A percentile compares a stretch with the other conserved stretches of the same genome.
Conservation (phyloP, 2,797 vertebrate species). For the Botia almorhae region DNA sequence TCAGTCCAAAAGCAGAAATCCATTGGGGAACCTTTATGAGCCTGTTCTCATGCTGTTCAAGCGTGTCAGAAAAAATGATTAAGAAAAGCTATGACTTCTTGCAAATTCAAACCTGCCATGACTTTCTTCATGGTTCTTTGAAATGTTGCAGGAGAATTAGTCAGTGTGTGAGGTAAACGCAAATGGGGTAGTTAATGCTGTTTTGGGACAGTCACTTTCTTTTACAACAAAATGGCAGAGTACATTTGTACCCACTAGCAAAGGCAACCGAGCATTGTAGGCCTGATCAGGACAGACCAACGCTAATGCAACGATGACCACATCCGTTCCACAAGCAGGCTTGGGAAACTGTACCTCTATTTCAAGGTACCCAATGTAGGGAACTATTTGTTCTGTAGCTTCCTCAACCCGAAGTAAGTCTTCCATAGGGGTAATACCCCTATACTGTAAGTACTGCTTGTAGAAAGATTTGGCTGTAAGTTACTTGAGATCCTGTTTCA, state of each 20-base stretch:
- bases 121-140: slow-evolving; percentile 52
- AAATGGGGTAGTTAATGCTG: slow-evolving; percentile 38
- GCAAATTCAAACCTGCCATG: slow-evolving; percentile 44
- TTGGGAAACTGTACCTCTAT: slow-evolving; percentile 1
- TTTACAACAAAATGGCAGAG: neutral
- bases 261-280: neutral
- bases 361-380: slow-evolving; percentile 10
- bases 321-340: neutral
- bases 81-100: slow-evolving; percentile 45
- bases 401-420: neutral
- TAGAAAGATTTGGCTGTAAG: neutral
- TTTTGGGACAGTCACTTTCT: neutral
- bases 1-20: slow-evolving; percentile 30
- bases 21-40: slow-evolving; percentile 38
- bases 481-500: slow-evolving; percentile 24
- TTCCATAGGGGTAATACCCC: neutral
- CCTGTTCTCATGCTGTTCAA: slow-evolving; percentile 48
- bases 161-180: slow-evolving; percentile 23
- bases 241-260: neutral
- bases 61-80: slow-evolving; percentile 31
- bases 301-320: neutral
- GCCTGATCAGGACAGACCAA: neutral
- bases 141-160: slow-evolving; percentile 47
- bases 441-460: neutral
- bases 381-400: slow-evolving; percentile 4